Evolutionary conservation across 2,113 vertebrate genomes (phyloP), one percentile per base, ranked within the genome.

Genomic region (Collichthys lucidus): DNA sequence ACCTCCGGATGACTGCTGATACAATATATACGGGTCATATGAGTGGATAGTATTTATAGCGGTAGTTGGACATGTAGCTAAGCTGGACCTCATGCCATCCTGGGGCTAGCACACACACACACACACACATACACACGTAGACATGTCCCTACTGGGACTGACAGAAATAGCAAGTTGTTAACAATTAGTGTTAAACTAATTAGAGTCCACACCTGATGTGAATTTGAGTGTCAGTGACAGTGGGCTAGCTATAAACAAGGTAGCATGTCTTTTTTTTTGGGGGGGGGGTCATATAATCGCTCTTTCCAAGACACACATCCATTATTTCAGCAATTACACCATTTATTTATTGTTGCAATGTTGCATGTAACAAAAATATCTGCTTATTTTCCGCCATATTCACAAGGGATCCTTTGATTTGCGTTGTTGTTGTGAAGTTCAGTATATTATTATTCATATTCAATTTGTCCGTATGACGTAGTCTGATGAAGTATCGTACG

Each of bases 1-100:
- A 92, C 90, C 91, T 78, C 87, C 6, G 47, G 42, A 64, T 87
- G 86, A 88, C 89, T 83, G 80, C 69, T 77, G 72, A 88, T 74
- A 79, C 46, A 79, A 90, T 84, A 82, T 90, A 82, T 83, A 79
- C 35, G 22, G 82, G 83, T 92, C 83, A 87, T 82, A 86, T 91
- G 85, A 90, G 79, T 68, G 50, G 62, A 64, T 5, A 24, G 78
- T 94, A 92, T 93, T 92, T 92, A 86, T 92, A 92, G 88, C 17
- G n/a, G 52, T 67, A 19, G 77, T 75, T 74, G 74, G 79, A 91
- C 71, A 75, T 90, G 86, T 84, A 85, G 79, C 84, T 80, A 60
- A 79, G 87, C 67, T 70, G 73, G 44, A 68, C 31, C 50, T 90
- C 77, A 77, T 84, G 63, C 80, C 83, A 80, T 84, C 82, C 82